Evolutionary conservation across 2,113 vertebrate genomes (phyloP).

Genomic region (Corydoras maculifer): DNA sequence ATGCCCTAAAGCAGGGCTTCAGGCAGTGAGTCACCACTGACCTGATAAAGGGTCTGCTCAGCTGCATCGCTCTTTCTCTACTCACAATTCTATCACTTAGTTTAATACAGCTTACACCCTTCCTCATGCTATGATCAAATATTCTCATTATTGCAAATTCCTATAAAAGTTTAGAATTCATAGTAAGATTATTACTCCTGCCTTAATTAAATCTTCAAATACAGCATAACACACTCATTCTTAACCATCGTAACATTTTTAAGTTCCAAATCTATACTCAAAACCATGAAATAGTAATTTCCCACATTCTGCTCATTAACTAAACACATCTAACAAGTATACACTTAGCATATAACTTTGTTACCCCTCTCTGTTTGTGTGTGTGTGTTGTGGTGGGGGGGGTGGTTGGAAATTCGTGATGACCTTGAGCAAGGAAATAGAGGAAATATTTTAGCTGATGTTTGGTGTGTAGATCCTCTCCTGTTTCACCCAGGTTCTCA

Average conservation of each 20-base stretch:
- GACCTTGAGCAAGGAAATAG: not conserved
- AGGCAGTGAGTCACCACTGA: slow-evolving; percentile 36
- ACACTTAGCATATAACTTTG: slow-evolving; percentile 2
- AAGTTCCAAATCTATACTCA: too few species aligned
- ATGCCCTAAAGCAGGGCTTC: slow-evolving; percentile 31
- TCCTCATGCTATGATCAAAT: too few species aligned
- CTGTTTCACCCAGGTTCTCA: slow-evolving; percentile 33
- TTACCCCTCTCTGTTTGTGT: slow-evolving; percentile 10
- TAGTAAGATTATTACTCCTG: too few species aligned
- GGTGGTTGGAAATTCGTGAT: slow-evolving; percentile 38
- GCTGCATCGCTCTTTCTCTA: slow-evolving; percentile 1
- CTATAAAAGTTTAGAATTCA: too few species aligned
- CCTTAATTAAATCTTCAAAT: too few species aligned
- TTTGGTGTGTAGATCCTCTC: slow-evolving; percentile 41
- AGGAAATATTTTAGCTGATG: slow-evolving; percentile 22
- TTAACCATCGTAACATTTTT: too few species aligned
- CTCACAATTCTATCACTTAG: too few species aligned
- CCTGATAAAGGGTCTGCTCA: slow-evolving; percentile 20
- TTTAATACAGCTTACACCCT: too few species aligned
- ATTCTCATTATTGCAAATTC: too few species aligned
- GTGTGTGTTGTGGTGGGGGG: slow-evolving; percentile 18
- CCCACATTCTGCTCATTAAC: too few species aligned
- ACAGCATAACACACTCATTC: too few species aligned
- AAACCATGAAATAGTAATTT: too few species aligned
- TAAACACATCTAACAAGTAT: slow-evolving; percentile 2